Evolutionary conservation across 2,113 vertebrate genomes (phyloP).

Genomic region (Hyaena hyaena): DNA sequence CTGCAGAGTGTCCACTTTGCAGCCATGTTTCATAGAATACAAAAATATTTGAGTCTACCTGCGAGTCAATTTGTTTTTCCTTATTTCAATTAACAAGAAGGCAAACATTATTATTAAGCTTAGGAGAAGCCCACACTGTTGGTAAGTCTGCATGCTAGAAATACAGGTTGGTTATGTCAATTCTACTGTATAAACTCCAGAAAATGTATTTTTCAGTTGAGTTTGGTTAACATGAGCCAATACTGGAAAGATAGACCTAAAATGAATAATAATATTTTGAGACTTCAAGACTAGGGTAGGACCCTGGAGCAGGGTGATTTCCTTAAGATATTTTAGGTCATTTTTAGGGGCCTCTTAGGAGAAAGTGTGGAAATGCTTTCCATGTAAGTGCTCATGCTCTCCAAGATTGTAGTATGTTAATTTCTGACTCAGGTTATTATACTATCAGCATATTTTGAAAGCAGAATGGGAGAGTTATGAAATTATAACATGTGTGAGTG

Average conservation of each 20-base stretch:
- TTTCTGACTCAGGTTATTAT: background rate
- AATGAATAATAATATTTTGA: conserved; percentile 15
- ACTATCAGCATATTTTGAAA: background rate
- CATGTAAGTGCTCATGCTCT: background rate
- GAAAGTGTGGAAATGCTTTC: background rate
- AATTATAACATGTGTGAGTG: background rate
- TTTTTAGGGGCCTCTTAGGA: background rate
- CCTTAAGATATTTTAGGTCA: background rate
- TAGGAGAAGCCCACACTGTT: no score
- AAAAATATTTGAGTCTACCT: background rate
- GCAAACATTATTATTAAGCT: background rate
- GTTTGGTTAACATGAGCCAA: background rate
- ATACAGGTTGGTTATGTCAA: background rate
- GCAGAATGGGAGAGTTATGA: background rate
- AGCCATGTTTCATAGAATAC: background rate
- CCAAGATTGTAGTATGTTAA: background rate
- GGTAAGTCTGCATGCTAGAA: background rate
- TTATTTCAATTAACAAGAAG: conserved; percentile 33
- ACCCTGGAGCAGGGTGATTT: background rate
- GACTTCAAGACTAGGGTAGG: background rate
- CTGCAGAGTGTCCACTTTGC: background rate
- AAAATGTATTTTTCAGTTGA: conserved; percentile 25
- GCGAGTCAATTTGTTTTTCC: background rate
- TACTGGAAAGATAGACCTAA: background rate
- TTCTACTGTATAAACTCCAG: background rate